These are phyloP conservation scores for Onychostruthus taczanowskii DNA, from an alignment of 2,113 vertebrate genomes.

Conservation along the genomic window DNA sequence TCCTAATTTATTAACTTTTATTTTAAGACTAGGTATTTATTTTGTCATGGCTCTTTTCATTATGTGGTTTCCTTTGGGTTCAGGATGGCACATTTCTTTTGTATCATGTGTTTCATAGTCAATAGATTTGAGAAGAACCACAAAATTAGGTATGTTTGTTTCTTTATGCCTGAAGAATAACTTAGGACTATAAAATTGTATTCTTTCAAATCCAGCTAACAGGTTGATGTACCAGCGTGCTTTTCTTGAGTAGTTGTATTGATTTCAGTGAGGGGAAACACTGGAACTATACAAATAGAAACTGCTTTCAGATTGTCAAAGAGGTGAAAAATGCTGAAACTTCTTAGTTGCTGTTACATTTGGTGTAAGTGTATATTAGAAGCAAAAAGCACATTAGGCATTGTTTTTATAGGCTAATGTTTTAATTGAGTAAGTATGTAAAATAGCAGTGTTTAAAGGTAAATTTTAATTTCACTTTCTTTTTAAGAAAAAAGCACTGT, in stretches of 20 bases:
- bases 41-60: neutral
- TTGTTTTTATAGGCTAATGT: neutral
- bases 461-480: neutral
- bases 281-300: neutral
- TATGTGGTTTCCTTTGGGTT: neutral
- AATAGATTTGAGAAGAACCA: neutral
- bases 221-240: neutral
- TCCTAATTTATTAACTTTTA: neutral
- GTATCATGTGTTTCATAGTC: neutral
- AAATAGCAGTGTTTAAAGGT: neutral
- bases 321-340: neutral
- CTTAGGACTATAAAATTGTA: neutral
- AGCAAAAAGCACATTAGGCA: neutral
- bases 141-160: neutral
- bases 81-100: neutral
- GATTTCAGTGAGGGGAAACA: neutral
- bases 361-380: neutral
- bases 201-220: neutral
- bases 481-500: neutral
- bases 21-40: neutral
- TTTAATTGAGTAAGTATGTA: neutral
- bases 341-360: neutral
- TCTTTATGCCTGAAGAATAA: neutral
- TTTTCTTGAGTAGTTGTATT: neutral
- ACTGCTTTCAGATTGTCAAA: neutral